These are phyloP conservation scores for Adela reaumurella DNA, from an alignment of 2,888 invertebrate species.

Conservation along the genomic window DNA sequence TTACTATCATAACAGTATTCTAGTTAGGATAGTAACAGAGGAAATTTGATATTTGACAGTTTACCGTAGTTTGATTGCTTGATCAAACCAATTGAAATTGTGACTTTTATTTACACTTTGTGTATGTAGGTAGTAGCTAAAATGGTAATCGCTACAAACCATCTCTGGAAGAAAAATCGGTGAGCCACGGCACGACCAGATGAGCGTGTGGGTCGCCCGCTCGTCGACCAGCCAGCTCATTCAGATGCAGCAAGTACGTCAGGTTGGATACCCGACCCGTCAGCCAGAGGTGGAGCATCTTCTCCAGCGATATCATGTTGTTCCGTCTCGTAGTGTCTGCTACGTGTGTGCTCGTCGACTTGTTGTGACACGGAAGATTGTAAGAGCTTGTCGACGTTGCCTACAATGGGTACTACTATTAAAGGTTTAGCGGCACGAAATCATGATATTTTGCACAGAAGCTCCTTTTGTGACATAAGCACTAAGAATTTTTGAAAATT, in stretches of 20 bases:
- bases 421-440: no score
- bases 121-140: no score
- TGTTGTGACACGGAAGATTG: not conserved
- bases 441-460: no score
- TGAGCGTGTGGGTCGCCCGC: constrained; percentile 87
- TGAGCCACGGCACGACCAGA: constrained; percentile 96
- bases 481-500: no score
- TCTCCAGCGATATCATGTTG: constrained; percentile 37
- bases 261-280: constrained; percentile 84
- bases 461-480: no score
- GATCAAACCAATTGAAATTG: no score
- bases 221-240: constrained; percentile 77
- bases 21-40: no score
- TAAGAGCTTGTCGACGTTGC: not conserved
- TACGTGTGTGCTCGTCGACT: not conserved
- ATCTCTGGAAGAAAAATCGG: constrained; percentile 81
- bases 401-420: no score
- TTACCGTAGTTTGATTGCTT: no score
- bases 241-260: constrained; percentile 87
- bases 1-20: no score
- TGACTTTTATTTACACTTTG: no score
- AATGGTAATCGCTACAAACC: constrained; percentile 45
- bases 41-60: no score
- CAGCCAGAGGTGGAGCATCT: constrained; percentile 77
- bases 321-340: constrained; percentile 22